A percentile compares a stretch with the other conserved stretches of the same genome.
Conservation (phyloP, 1,140 invertebrate genomes). For the Drosophila sproati region DNA sequence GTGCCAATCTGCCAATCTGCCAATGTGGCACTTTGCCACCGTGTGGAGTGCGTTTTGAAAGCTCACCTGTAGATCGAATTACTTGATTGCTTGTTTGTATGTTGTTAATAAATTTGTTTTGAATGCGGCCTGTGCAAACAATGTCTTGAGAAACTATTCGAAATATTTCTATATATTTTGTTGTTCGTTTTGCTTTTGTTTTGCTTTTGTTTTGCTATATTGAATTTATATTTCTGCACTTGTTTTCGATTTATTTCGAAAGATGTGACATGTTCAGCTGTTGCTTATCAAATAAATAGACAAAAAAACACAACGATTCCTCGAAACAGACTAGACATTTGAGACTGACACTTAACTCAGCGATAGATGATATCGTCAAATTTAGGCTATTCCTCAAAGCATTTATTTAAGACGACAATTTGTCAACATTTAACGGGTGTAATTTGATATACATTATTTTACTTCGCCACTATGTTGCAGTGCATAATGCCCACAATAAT, state of each 20-base stretch:
- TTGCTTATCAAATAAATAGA: slow-evolving; percentile 52
- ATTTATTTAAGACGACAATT: no score
- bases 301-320: slow-evolving; percentile 27
- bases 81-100: slow-evolving; percentile 21
- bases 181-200: slow-evolving; percentile 22
- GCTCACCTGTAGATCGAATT: slow-evolving; percentile 47
- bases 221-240: slow-evolving; percentile 25
- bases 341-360: slow-evolving; percentile 44
- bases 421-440: no score
- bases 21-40: neutral
- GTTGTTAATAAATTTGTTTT: slow-evolving; percentile 6
- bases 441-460: no score
- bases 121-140: slow-evolving; percentile 65
- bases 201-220: slow-evolving; percentile 20
- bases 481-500: no score
- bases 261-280: slow-evolving; percentile 48
- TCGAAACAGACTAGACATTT: slow-evolving; percentile 39
- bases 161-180: slow-evolving; percentile 52
- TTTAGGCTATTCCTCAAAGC: neutral
- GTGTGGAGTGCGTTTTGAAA: slow-evolving; percentile 11
- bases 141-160: slow-evolving; percentile 50
- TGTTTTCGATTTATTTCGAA: slow-evolving; percentile 52
- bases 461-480: no score
- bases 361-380: slow-evolving; percentile 7
- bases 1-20: neutral